A percentile compares a stretch with the other conserved stretches of the same genome.
Conservation (phyloP, 2,113 vertebrate genomes). For the Panthera tigris region DNA sequence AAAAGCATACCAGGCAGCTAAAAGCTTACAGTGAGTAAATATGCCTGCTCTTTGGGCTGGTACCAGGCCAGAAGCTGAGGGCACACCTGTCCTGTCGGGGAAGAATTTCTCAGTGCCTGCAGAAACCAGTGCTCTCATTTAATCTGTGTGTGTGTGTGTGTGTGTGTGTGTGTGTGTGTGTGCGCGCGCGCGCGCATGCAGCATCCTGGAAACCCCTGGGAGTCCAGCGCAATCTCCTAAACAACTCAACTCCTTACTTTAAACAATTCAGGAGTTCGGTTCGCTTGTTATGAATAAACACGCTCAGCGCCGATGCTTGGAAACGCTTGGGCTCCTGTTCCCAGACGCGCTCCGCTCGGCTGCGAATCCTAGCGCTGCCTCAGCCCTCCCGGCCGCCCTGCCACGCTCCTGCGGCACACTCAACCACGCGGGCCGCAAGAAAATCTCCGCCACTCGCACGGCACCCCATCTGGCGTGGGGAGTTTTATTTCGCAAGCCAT, state of each 20-base stretch:
- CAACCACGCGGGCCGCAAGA: not conserved
- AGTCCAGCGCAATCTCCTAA: not conserved
- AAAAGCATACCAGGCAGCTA: not conserved
- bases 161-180: not conserved
- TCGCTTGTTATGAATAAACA: not conserved
- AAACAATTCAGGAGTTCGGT: not conserved
- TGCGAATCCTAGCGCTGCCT: accelerated
- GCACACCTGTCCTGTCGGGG: not conserved
- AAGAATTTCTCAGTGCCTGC: not conserved
- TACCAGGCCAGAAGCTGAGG: not conserved
- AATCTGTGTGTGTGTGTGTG: not conserved
- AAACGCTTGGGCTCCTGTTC: not conserved
- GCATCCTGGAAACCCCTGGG: not conserved
- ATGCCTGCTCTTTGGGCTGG: not conserved
- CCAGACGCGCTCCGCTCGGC: not conserved
- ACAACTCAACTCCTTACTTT: not conserved
- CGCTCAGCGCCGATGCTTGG: not conserved
- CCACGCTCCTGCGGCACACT: not conserved
- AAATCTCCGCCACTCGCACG: not conserved
- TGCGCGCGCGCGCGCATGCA: accelerated
- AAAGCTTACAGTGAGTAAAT: not conserved
- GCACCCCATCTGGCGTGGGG: not conserved
- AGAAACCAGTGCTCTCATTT: not conserved
- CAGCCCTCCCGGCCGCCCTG: not conserved
- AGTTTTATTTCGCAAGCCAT: not conserved